phyloP scores from a whole-genome alignment of 2,888 invertebrate genomes.

The Epistrophe eligans region DNA sequence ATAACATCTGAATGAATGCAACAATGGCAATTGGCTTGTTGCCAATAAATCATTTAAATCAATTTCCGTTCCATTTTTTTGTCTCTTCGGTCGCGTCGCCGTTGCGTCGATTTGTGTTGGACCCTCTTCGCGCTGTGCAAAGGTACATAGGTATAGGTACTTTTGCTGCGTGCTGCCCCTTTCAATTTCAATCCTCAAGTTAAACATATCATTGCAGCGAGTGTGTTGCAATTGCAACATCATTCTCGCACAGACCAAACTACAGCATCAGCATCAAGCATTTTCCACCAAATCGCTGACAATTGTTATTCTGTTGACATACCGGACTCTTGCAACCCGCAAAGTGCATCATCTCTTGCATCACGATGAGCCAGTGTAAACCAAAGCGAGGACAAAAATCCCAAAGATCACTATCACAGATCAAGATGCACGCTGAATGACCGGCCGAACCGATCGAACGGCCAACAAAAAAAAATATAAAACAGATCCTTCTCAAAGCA shows the following conservation, averaged over 20 bases:
- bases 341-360: conserved; percentile 68
- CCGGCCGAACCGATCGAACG: conserved; percentile 11
- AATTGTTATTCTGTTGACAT: conserved; percentile 74
- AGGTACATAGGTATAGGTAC: not conserved
- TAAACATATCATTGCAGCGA: conserved; percentile 21
- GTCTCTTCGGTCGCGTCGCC: not conserved
- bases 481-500: conserved; percentile 37
- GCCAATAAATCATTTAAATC: conserved; percentile 82
- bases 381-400: conserved; percentile 52
- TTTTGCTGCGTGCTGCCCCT: conserved; percentile 27
- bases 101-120: not conserved
- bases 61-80: conserved; percentile 80
- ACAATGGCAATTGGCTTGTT: conserved; percentile 74
- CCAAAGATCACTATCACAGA: conserved; percentile 59
- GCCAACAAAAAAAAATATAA: conserved; percentile 5
- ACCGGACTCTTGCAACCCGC: conserved; percentile 35
- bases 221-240: conserved; percentile 51
- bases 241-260: conserved; percentile 42
- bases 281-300: conserved; percentile 58
- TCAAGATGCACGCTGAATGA: conserved; percentile 59
- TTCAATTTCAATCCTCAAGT: conserved; percentile 56
- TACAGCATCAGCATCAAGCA: conserved; percentile 43
- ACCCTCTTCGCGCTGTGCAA: not conserved
- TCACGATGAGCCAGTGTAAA: conserved; percentile 55
- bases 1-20: conserved; percentile 61